phyloP scores from a whole-genome alignment of 2,113 vertebrate genomes.

The Tachycineta bicolor region DNA sequence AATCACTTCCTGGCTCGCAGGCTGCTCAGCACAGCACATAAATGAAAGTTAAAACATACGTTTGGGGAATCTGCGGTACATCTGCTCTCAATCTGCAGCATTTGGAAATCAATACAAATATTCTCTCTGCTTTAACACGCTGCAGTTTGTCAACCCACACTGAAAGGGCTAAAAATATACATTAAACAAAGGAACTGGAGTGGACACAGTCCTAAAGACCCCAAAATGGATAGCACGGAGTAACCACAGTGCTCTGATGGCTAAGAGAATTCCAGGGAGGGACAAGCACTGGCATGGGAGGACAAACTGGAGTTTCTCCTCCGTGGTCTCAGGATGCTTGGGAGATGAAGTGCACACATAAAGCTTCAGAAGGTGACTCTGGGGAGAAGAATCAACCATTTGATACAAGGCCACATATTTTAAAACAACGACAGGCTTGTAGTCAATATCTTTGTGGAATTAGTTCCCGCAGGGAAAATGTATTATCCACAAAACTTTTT shows the following conservation, averaged over 20 bases:
- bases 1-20: slow-evolving; percentile 67
- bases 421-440: slow-evolving; percentile 50
- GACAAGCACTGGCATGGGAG: neutral
- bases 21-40: slow-evolving; percentile 49
- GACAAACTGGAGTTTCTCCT: neutral
- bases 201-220: neutral
- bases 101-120: slow-evolving; percentile 71
- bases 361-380: neutral
- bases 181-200: slow-evolving; percentile 15
- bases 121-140: slow-evolving; percentile 61
- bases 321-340: neutral
- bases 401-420: slow-evolving; percentile 21
- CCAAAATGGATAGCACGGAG: neutral
- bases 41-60: slow-evolving; percentile 65
- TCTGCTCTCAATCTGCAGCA: slow-evolving; percentile 76
- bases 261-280: neutral
- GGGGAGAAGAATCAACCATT: neutral
- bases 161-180: slow-evolving; percentile 27
- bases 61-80: slow-evolving; percentile 54
- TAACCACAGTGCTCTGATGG: neutral
- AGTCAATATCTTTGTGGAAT: slow-evolving; percentile 54
- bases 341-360: neutral
- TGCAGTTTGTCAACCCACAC: slow-evolving; percentile 21
- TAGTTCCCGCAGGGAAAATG: slow-evolving; percentile 49
- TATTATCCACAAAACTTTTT: slow-evolving; percentile 1